Conservation (phyloP, 2,888 invertebrate species). For the Falcaria lacertinaria region DNA sequence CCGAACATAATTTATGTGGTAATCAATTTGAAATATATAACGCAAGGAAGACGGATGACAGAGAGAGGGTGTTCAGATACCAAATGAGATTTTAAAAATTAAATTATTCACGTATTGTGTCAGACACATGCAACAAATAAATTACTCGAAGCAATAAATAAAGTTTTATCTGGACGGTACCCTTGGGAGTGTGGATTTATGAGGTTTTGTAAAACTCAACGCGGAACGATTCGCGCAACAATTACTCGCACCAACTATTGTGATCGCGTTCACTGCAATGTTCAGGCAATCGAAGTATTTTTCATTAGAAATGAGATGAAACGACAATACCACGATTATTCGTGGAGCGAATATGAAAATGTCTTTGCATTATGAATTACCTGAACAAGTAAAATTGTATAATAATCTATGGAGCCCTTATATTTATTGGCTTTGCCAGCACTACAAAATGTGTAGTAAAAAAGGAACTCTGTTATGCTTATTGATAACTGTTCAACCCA, state of each 20-base stretch:
- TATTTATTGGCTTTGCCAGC: too few species aligned
- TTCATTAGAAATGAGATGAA: constrained; percentile 3
- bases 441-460: background rate
- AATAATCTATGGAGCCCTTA: too few species aligned
- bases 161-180: constrained; percentile 56
- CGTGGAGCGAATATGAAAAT: background rate
- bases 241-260: constrained; percentile 10
- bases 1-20: background rate
- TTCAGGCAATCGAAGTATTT: constrained; percentile 1
- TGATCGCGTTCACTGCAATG: constrained; percentile 9
- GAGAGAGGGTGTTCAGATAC: background rate
- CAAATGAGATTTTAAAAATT: background rate
- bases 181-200: constrained; percentile 53
- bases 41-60: background rate
- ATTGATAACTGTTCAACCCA: constrained; percentile 31
- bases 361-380: background rate
- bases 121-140: constrained; percentile 45
- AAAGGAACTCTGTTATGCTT: constrained; percentile 28
- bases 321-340: background rate
- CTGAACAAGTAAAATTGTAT: background rate
- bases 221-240: constrained; percentile 18
- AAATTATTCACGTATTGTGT: constrained; percentile 23
- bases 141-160: constrained; percentile 55
- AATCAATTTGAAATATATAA: background rate
- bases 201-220: constrained; percentile 41